Evolutionary conservation across 1,140 invertebrate species (phyloP).

Genomic region (Bombus superbus): DNA sequence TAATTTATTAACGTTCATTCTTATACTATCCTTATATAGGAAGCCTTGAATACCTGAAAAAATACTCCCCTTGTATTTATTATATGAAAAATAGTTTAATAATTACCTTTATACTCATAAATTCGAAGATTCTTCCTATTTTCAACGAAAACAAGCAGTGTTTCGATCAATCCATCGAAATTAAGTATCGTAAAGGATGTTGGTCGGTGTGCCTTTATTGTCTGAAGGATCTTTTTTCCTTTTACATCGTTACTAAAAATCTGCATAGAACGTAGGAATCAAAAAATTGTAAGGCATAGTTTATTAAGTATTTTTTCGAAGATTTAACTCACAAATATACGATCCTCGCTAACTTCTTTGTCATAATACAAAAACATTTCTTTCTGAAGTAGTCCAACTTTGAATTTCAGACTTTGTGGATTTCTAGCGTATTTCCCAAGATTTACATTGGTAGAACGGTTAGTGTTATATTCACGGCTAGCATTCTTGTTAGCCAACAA

Average conservation of each 20-base stretch:
- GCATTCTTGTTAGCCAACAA: constrained; percentile 37
- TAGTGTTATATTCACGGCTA: constrained; percentile 38
- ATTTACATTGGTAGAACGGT: constrained; percentile 17
- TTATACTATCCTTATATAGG: constrained; percentile 64
- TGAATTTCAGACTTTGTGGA: constrained; percentile 45
- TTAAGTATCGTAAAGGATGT: constrained; percentile 66
- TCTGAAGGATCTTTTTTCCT: constrained; percentile 64
- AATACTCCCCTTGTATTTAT: too few relatives aligned
- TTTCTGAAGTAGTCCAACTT: constrained; percentile 62
- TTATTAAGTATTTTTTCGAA: neutral
- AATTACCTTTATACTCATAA: constrained; percentile 72
- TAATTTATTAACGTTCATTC: constrained; percentile 64
- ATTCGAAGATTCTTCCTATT: constrained; percentile 66
- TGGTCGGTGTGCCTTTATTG: constrained; percentile 61
- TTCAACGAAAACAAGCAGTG: constrained; percentile 70
- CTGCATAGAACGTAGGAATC: constrained; percentile 16
- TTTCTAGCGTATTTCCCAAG: constrained; percentile 32
- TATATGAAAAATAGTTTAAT: neutral
- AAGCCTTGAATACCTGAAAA: constrained; percentile 71
- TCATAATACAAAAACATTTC: constrained; percentile 67
- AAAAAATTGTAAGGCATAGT: neutral
- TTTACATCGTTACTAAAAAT: constrained; percentile 48
- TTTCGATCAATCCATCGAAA: constrained; percentile 69
- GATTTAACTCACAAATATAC: constrained; percentile 68
- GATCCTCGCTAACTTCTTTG: constrained; percentile 59